Percentiles rank a stretch among this genome's conserved stretches.
Evolutionary conservation across 1,140 invertebrate genomes (phyloP).

Genomic region (Eumeta japonica): DNA sequence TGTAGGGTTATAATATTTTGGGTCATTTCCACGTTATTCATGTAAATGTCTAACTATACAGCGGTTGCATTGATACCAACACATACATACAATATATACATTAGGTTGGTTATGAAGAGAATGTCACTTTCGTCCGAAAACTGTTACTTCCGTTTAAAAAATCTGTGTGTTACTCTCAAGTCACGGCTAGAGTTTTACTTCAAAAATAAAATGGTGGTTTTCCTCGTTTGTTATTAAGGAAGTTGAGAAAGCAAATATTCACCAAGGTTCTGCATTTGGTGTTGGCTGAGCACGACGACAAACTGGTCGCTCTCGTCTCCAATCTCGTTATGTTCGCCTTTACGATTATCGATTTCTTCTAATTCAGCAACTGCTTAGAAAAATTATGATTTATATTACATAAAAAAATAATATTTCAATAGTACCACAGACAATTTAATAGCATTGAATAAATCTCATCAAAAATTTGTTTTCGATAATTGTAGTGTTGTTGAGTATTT

Average conservation of each 20-base stretch:
- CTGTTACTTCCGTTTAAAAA: too few relatives aligned
- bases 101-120: background rate
- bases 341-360: conserved; percentile 8
- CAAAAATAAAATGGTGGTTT: background rate
- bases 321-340: conserved; percentile 9
- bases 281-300: conserved; percentile 25
- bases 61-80: too few relatives aligned
- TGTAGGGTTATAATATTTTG: too few relatives aligned
- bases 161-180: too few relatives aligned
- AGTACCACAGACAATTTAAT: too few relatives aligned
- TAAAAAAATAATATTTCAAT: too few relatives aligned
- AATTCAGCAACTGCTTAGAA: conserved; percentile 18
- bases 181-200: background rate
- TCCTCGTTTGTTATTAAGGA: conserved; percentile 1
- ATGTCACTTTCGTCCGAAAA: too few relatives aligned
- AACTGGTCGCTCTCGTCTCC: conserved; percentile 17
- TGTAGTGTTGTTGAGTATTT: too few relatives aligned
- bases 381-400: too few relatives aligned
- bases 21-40: background rate
- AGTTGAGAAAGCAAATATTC: conserved; percentile 4
- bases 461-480: too few relatives aligned
- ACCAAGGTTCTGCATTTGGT: conserved; percentile 33
- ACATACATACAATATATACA: background rate
- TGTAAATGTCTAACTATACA: background rate
- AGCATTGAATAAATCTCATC: too few relatives aligned